These are phyloP conservation scores for Brachylomia viminalis DNA, from an alignment of 2,888 invertebrate species.

Conservation along the genomic window DNA sequence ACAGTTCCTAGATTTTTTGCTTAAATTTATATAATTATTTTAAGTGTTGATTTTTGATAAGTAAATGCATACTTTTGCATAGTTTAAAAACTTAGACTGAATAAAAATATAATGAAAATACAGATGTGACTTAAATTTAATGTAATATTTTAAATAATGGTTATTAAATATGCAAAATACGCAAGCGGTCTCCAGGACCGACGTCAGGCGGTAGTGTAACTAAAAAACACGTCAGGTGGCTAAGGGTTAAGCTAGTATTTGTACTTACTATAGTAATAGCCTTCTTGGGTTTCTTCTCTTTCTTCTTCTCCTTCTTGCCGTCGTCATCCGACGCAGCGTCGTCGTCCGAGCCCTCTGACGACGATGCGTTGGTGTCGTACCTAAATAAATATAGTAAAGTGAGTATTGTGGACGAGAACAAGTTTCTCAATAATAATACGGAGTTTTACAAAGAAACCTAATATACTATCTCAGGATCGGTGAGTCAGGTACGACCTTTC, in stretches of 20 bases:
- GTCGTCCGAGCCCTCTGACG: constrained; percentile 89
- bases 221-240: no score
- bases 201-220: no score
- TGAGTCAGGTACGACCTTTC: background rate
- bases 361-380: constrained; percentile 92
- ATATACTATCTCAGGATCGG: background rate
- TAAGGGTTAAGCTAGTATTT: background rate
- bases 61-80: no score
- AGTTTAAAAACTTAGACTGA: no score
- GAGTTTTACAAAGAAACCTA: background rate
- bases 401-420: background rate
- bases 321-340: constrained; percentile 84
- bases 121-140: no score
- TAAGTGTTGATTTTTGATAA: no score
- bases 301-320: constrained; percentile 90
- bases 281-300: constrained; percentile 91
- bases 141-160: no score
- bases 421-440: background rate
- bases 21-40: no score
- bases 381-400: constrained; percentile 74
- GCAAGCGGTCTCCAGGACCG: no score
- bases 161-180: no score
- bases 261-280: constrained; percentile 92
- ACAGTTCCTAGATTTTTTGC: no score
- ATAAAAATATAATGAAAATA: no score